Percentiles rank a stretch among this genome's conserved stretches.
phyloP scores from a whole-genome alignment of 2,797 vertebrate species.

The Prunella strophiata region DNA sequence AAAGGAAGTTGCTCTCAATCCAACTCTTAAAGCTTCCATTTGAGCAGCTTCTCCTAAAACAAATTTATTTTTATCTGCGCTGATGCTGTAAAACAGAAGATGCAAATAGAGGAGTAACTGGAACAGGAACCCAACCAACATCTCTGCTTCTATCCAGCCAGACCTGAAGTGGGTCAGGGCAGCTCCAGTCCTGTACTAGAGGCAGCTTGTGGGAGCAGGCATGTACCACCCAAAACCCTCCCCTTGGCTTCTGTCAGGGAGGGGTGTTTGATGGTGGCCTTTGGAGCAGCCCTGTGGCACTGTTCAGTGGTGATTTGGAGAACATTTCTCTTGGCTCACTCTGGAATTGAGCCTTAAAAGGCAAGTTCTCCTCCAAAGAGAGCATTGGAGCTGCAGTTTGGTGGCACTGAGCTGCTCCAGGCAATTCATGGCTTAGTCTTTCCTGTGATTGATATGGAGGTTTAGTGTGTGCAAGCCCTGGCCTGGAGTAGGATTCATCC shows the following conservation, averaged over 20 bases:
- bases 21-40: not conserved
- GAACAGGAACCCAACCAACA: not conserved
- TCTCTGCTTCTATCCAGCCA: not conserved
- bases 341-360: not conserved
- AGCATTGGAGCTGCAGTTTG: fast-evolving
- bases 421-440: not conserved
- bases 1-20: not conserved
- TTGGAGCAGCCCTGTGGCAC: not conserved
- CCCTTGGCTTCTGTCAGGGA: not conserved
- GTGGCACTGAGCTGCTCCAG: not conserved
- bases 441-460: not conserved
- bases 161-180: not conserved
- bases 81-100: not conserved
- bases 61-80: not conserved
- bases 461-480: not conserved
- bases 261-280: not conserved
- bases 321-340: fast-evolving
- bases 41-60: not conserved
- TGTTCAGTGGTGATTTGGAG: not conserved
- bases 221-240: fast-evolving
- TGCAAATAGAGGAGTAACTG: not conserved
- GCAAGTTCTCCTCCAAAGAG: not conserved
- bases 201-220: not conserved
- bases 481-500: not conserved
- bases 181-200: not conserved